Evolutionary conservation across 2,797 vertebrate species (phyloP).

Genomic region (Diceros bicornis): DNA sequence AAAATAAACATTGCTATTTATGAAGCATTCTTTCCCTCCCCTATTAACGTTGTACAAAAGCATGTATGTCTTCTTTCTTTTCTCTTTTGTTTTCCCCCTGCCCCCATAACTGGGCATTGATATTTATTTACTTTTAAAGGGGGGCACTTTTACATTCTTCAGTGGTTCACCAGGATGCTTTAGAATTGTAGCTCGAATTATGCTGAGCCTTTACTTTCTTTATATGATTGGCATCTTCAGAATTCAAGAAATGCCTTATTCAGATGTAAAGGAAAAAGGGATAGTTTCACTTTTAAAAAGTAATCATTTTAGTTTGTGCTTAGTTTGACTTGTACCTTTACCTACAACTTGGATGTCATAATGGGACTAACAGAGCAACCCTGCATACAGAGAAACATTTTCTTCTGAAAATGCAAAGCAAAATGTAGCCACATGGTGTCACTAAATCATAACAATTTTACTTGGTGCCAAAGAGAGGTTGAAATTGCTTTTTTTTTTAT

Average conservation of each 20-base stretch:
- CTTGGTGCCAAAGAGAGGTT: constrained; percentile 64
- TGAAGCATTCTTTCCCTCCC: constrained; percentile 56
- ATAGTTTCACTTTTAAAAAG: constrained; percentile 27
- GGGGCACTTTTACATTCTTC: constrained; percentile 32
- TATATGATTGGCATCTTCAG: background rate
- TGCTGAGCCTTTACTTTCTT: constrained; percentile 46
- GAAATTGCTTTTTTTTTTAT: constrained; percentile 71
- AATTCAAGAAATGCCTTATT: constrained; percentile 65
- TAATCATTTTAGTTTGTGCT: constrained; percentile 7
- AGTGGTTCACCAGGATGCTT: constrained; percentile 27
- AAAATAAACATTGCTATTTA: constrained; percentile 66
- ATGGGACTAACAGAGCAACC: constrained; percentile 36
- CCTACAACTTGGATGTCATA: constrained; percentile 53
- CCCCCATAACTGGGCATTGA: background rate
- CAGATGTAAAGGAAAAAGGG: constrained; percentile 39
- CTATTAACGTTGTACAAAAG: constrained; percentile 15
- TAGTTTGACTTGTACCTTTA: constrained; percentile 55
- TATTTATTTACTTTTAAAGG: constrained; percentile 65
- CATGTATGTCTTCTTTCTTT: background rate
- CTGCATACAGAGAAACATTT: background rate
- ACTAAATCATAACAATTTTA: constrained; percentile 84
- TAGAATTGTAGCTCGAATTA: constrained; percentile 46
- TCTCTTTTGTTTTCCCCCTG: background rate
- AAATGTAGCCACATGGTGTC: constrained; percentile 89
- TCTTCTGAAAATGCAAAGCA: constrained; percentile 79